phyloP scores from a whole-genome alignment of 35 echinoderm and acorn worm genomes.

The Strongylocentrotus purpuratus region DNA sequence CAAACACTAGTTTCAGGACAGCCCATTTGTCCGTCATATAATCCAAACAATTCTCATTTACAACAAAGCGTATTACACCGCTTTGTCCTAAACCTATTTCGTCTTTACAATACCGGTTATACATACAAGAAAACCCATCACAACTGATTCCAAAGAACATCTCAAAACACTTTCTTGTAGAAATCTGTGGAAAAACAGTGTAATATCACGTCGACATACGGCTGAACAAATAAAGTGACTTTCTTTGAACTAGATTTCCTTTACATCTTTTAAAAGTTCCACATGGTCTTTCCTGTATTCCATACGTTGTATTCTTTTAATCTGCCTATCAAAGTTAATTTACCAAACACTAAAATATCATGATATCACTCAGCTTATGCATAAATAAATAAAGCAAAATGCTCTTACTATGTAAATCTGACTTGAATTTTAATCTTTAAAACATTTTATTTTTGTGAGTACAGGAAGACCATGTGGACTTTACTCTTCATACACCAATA shows the following conservation, averaged over 20 bases:
- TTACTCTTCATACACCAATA: background rate
- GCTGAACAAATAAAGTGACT: background rate
- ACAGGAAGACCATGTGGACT: background rate
- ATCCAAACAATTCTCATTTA: background rate
- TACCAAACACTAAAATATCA: background rate
- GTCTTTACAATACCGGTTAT: background rate
- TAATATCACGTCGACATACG: background rate
- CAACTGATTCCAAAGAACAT: background rate
- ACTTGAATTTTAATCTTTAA: background rate
- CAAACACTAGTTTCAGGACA: background rate
- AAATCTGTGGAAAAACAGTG: background rate
- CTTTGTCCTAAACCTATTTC: background rate
- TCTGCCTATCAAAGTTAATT: background rate
- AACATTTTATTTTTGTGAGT: background rate
- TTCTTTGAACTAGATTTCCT: background rate
- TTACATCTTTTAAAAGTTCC: background rate
- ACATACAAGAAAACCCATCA: background rate
- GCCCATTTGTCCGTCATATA: background rate
- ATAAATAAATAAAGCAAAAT: constrained; percentile 14
- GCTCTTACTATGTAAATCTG: background rate
- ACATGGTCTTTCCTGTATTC: background rate
- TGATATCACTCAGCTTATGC: background rate
- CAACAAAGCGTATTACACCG: background rate
- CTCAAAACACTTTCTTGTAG: background rate
- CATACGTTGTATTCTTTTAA: background rate